phyloP scores from a whole-genome alignment of 2,797 vertebrate genomes.

The Ceryle rudis region DNA sequence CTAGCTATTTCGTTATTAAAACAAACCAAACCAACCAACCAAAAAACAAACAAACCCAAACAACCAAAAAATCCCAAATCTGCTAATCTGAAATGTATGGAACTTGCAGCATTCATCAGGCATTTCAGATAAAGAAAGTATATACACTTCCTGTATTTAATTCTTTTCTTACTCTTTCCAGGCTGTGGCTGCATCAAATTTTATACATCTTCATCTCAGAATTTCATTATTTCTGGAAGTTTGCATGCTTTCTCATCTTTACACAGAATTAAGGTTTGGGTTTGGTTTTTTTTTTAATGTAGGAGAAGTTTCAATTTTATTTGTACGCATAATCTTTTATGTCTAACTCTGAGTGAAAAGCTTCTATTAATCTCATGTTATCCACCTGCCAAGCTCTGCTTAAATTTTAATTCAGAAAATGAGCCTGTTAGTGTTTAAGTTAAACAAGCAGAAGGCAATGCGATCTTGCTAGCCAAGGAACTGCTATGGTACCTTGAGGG shows the following conservation, averaged over 20 bases:
- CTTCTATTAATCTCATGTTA: not conserved
- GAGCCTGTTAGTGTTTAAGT: not conserved
- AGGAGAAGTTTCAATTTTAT: not conserved
- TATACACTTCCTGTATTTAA: not conserved
- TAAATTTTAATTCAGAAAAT: constrained; percentile 11
- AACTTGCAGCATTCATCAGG: not conserved
- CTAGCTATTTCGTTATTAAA: not conserved
- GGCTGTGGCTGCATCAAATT: not conserved
- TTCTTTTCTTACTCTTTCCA: not conserved
- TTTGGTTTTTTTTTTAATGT: not conserved
- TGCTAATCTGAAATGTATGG: not conserved
- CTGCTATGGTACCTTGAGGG: not conserved
- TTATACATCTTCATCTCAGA: not conserved
- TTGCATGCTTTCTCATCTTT: not conserved
- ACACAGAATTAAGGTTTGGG: not conserved
- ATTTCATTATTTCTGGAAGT: not conserved
- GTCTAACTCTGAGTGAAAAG: not conserved
- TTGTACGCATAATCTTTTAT: not conserved
- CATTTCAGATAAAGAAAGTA: not conserved
- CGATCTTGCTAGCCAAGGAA: not conserved
- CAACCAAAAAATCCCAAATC: too few relatives aligned
- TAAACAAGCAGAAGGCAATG: not conserved
- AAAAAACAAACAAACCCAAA: too few relatives aligned
- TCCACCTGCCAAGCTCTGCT: not conserved
- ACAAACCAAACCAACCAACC: not conserved